Percentiles rank a stretch among this genome's conserved stretches.
phyloP scores from a whole-genome alignment of 2,888 invertebrate genomes.

The Chalcis sispes region DNA sequence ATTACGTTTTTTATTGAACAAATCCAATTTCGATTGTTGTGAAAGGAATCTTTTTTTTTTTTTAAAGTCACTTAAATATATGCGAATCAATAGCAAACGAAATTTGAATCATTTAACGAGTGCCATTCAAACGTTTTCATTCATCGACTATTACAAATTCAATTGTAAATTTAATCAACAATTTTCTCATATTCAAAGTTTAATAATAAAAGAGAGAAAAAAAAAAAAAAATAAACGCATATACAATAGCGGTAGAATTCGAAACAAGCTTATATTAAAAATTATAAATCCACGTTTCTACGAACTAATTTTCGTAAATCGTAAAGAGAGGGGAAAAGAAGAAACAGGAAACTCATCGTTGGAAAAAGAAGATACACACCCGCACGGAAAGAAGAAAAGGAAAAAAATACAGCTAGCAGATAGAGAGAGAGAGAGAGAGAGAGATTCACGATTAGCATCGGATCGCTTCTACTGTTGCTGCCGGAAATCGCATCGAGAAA shows the following conservation, averaged over 20 bases:
- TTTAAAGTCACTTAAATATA: too few relatives aligned
- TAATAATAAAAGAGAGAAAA: neutral
- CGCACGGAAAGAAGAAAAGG: too few relatives aligned
- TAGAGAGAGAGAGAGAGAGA: neutral
- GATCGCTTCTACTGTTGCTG: neutral
- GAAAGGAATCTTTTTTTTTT: too few relatives aligned
- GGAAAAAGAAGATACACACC: too few relatives aligned
- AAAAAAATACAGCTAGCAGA: neutral
- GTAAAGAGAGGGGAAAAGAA: neutral
- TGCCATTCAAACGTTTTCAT: too few relatives aligned
- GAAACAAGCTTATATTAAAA: neutral
- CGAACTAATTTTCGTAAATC: constrained; percentile 46
- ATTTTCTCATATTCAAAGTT: neutral
- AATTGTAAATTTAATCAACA: too few relatives aligned
- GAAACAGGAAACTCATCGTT: neutral
- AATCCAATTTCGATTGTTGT: too few relatives aligned
- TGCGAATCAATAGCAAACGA: too few relatives aligned
- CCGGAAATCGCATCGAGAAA: constrained; percentile 32
- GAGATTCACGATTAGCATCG: constrained; percentile 27
- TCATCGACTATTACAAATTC: neutral
- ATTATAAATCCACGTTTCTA: constrained; percentile 28
- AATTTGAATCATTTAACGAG: too few relatives aligned
- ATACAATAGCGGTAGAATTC: neutral
- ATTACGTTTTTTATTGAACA: too few relatives aligned
- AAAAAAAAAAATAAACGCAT: neutral